phyloP scores from a whole-genome alignment of 1,140 invertebrate species.

The Drosophila trapezifrons region DNA sequence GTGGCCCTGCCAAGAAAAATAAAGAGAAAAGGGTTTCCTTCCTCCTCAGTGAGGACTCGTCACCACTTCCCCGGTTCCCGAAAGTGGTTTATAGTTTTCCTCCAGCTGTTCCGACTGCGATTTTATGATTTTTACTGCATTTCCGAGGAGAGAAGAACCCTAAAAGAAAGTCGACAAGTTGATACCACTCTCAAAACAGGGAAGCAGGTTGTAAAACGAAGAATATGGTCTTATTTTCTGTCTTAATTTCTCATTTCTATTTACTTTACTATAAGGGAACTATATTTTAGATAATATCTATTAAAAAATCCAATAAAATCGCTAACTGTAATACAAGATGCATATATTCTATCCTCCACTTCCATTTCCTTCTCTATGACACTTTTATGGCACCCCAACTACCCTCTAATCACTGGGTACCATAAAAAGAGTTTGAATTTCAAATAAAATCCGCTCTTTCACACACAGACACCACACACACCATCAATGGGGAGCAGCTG shows the following conservation, averaged over 20 bases:
- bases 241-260: neutral
- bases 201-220: neutral
- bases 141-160: neutral
- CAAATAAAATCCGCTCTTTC: conserved; percentile 42
- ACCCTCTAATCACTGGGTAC: conserved; percentile 31
- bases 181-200: neutral
- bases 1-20: conserved; percentile 3
- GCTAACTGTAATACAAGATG: neutral
- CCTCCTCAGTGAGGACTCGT: neutral
- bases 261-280: neutral
- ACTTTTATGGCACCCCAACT: conserved; percentile 15
- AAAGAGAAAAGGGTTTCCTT: neutral
- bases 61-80: conserved; percentile 7
- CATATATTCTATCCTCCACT: neutral
- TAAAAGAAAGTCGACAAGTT: neutral
- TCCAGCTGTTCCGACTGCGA: conserved; percentile 16
- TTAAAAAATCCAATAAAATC: neutral
- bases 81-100: conserved; percentile 34
- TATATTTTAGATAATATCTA: neutral
- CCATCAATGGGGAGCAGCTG: conserved; percentile 38
- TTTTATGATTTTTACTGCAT: conserved; percentile 29
- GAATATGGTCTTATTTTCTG: neutral
- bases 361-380: conserved; percentile 1
- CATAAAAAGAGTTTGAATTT: conserved; percentile 55
- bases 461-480: conserved; percentile 13